These are phyloP conservation scores for Heliconius hermathena DNA, from an alignment of 1,140 invertebrate genomes.

Conservation along the genomic window DNA sequence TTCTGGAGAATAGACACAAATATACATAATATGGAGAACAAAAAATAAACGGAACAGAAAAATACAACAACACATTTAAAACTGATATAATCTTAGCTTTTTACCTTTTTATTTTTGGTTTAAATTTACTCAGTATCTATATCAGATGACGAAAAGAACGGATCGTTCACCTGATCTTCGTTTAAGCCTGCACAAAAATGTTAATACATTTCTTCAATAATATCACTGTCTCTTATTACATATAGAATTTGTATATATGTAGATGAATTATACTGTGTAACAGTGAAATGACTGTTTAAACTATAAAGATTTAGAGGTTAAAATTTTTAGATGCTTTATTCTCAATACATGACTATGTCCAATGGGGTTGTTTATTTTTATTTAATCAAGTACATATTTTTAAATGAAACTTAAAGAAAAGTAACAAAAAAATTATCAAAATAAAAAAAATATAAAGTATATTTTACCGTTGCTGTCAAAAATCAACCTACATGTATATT, in stretches of 20 bases:
- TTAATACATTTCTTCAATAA: not conserved
- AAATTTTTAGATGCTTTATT: not conserved
- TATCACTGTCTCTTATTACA: not conserved
- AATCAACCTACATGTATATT: not conserved
- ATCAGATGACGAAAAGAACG: not conserved
- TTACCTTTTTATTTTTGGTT: not conserved
- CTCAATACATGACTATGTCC: constrained; percentile 4
- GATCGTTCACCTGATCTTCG: constrained; percentile 4
- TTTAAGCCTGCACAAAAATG: constrained; percentile 6
- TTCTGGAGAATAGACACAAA: too few relatives aligned
- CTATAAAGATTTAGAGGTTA: not conserved
- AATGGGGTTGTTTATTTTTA: not conserved
- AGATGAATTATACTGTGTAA: not conserved
- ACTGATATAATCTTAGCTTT: not conserved
- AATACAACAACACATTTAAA: constrained; percentile 6
- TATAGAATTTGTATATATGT: not conserved
- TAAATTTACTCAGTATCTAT: not conserved
- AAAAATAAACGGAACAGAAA: too few relatives aligned
- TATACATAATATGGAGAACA: too few relatives aligned
- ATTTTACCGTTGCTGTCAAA: not conserved
- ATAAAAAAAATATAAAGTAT: not conserved
- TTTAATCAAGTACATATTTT: not conserved
- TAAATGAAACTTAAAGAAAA: not conserved
- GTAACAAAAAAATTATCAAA: not conserved
- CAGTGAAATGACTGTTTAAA: not conserved